These are phyloP conservation scores for Chaunax sp. DNA, from an alignment of 2,797 vertebrate genomes.

Conservation along the genomic window DNA sequence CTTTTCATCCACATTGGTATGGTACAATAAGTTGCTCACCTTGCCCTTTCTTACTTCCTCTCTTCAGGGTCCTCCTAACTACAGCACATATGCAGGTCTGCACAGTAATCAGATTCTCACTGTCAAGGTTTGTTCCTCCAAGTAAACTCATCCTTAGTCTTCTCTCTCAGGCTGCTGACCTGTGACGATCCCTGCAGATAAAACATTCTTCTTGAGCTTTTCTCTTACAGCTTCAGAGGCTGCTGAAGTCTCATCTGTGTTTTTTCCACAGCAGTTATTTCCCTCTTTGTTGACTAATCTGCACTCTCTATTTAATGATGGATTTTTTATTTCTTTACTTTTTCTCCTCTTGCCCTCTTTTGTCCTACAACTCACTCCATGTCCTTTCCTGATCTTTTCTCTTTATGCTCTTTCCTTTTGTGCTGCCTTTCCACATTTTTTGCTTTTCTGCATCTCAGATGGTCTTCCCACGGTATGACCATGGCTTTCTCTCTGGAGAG, in stretches of 20 bases:
- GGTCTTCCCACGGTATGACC: constrained; percentile 89
- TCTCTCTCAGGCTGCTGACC: constrained; percentile 52
- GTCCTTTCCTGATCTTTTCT: constrained; percentile 21
- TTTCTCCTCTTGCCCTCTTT: constrained; percentile 14
- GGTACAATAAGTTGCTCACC: constrained; percentile 16
- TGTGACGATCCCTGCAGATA: constrained; percentile 43
- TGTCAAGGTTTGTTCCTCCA: constrained; percentile 83
- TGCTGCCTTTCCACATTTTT: constrained; percentile 31
- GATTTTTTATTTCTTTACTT: constrained; percentile 22
- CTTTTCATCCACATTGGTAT: not conserved
- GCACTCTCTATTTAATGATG: constrained; percentile 9
- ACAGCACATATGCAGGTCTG: constrained; percentile 77
- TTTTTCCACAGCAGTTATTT: constrained; percentile 25
- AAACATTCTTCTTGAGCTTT: constrained; percentile 17
- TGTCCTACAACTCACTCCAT: constrained; percentile 1
- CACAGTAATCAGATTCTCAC: constrained; percentile 89
- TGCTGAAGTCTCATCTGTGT: constrained; percentile 22
- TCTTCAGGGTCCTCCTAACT: constrained; percentile 80
- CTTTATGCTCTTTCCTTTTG: constrained; percentile 7
- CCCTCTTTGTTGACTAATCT: constrained; percentile 2
- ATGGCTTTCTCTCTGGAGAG: constrained; percentile 89
- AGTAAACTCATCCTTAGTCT: constrained; percentile 25
- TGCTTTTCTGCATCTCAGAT: constrained; percentile 79
- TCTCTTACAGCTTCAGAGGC: constrained; percentile 26
- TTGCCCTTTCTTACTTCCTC: constrained; percentile 54